These are phyloP conservation scores for Scalopus aquaticus DNA, from an alignment of 2,113 vertebrate genomes.

Conservation along the genomic window DNA sequence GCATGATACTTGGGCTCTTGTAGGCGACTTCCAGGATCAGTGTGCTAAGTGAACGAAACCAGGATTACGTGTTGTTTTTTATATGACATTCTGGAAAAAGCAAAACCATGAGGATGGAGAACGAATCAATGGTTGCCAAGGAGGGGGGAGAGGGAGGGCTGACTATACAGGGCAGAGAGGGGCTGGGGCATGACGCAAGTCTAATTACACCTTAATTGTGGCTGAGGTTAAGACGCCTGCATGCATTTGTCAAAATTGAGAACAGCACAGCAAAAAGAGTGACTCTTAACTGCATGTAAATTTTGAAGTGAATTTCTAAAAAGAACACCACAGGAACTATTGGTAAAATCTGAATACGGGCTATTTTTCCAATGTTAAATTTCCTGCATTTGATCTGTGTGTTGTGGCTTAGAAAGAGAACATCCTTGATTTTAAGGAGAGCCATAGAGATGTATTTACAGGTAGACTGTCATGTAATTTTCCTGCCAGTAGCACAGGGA, in stretches of 20 bases:
- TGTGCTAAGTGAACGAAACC: fast-evolving
- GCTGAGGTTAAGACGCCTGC: background rate
- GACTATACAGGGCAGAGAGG: fast-evolving
- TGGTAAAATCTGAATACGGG: constrained; percentile 2
- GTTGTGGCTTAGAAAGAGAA: constrained; percentile 27
- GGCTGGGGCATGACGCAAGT: background rate
- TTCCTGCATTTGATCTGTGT: background rate
- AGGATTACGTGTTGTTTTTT: fast-evolving
- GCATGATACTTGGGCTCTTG: fast-evolving
- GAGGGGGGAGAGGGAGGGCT: fast-evolving
- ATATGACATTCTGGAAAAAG: background rate
- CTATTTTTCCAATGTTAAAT: constrained; percentile 12
- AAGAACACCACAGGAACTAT: background rate
- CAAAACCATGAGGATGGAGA: background rate
- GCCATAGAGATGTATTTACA: background rate
- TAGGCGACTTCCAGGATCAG: background rate
- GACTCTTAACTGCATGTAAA: background rate
- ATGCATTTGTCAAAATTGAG: background rate
- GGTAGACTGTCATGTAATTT: background rate
- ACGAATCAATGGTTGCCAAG: background rate
- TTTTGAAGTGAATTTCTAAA: background rate
- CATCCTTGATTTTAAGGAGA: background rate
- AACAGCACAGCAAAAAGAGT: background rate
- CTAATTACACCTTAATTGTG: background rate
- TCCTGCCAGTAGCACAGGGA: background rate